Evolutionary conservation across 2,888 invertebrate species (phyloP).

Genomic region (Mesorhabditis spiculigera): DNA sequence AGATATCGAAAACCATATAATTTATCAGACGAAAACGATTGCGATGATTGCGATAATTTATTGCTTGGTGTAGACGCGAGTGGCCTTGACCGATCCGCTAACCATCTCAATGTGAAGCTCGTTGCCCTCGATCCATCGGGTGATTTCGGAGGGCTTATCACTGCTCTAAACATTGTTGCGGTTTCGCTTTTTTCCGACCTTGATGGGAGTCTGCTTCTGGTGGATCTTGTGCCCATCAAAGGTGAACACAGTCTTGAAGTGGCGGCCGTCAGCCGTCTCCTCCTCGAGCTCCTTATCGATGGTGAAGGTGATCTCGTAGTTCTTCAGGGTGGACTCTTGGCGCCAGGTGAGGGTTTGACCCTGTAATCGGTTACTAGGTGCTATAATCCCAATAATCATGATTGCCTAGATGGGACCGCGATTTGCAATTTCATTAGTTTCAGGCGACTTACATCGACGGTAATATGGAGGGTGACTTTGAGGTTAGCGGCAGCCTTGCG

Average conservation of each 20-base stretch:
- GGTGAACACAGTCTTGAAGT: slow-evolving; percentile 27
- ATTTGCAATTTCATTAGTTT: background rate
- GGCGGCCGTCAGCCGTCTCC: slow-evolving; percentile 44
- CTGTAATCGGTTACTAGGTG: slow-evolving; percentile 7
- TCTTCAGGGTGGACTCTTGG: slow-evolving; percentile 44
- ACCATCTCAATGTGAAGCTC: slow-evolving; percentile 9
- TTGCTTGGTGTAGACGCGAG: background rate
- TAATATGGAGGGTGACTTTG: slow-evolving; percentile 43
- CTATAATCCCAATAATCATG: background rate
- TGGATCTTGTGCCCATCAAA: slow-evolving; percentile 36
- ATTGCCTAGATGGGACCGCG: no score
- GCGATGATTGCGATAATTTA: background rate
- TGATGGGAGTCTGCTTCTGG: slow-evolving; percentile 36
- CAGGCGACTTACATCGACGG: slow-evolving; percentile 17
- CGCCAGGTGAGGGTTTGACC: slow-evolving; percentile 33
- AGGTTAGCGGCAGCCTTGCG: slow-evolving; percentile 44
- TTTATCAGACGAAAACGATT: no score
- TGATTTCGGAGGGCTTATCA: slow-evolving; percentile 31
- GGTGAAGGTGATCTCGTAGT: slow-evolving; percentile 34
- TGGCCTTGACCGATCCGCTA: background rate
- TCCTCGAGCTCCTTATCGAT: slow-evolving; percentile 40
- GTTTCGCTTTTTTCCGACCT: slow-evolving; percentile 9
- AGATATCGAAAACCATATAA: no score
- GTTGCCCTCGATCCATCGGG: slow-evolving; percentile 35
- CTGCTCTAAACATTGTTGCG: slow-evolving; percentile 21